Conservation (phyloP, 2,113 vertebrate genomes). For the Lathamus discolor region DNA sequence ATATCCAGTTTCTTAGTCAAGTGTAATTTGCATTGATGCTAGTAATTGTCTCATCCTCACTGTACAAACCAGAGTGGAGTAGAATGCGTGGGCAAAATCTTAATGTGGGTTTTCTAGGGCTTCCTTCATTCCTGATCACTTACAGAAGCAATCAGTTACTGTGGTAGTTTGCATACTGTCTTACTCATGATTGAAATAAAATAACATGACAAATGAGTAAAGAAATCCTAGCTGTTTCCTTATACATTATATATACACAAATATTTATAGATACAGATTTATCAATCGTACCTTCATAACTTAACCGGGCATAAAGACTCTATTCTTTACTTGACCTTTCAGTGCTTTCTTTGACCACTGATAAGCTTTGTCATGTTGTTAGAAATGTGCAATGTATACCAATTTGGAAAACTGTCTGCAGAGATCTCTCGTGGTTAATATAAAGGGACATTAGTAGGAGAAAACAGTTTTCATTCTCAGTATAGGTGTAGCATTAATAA, state of each 20-base stretch:
- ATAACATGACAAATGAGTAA: background rate
- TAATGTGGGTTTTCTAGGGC: background rate
- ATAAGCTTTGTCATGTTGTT: background rate
- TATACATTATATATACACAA: background rate
- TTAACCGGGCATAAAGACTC: background rate
- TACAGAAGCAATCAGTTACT: background rate
- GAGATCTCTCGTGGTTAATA: background rate
- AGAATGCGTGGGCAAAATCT: background rate
- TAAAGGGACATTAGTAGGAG: background rate
- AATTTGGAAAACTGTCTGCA: background rate
- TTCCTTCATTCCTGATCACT: background rate
- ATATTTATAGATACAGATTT: background rate
- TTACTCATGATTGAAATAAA: background rate
- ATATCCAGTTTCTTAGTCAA: background rate
- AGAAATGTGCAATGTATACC: background rate
- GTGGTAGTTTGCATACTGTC: background rate
- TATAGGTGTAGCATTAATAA: background rate
- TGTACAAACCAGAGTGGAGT: background rate
- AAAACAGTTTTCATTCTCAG: background rate
- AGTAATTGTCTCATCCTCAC: background rate
- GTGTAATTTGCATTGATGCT: background rate
- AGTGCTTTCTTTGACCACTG: background rate
- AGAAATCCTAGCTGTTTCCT: background rate
- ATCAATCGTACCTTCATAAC: background rate
- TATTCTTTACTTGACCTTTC: background rate